Evolutionary conservation across 2,113 vertebrate species (phyloP), one percentile per base, ranked within the genome.

Genomic region (Xyrauchen texanus): DNA sequence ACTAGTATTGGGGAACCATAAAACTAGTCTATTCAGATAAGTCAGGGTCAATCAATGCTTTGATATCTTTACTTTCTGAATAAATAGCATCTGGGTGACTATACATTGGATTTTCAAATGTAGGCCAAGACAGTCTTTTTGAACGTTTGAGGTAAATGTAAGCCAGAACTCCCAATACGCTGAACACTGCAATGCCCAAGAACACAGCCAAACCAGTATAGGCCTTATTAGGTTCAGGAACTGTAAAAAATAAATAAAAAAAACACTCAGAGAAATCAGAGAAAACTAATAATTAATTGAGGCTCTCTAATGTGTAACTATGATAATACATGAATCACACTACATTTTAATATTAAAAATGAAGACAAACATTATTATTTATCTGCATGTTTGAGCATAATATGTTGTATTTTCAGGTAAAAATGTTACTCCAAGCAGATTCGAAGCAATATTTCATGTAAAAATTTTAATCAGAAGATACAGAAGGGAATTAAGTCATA

Each of bases 101-200:
- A 88, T 95, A 95, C 46, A 94, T 86, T 34, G 92, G 92, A 85
- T 95, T 96, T 76, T 94, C 94, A 87, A 95, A 94, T 34, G 21
- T 90, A 6, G 83, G 81, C 21, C 87, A 85, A 46, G 9, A 44
- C 6, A 4, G 16, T 3, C 12, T 6, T 71, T 81, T 85, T 64
- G 77, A 89, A 67, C 88, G 90, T 81, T 87, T 93, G 78, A 58
- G n/a, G 55, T 92, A 92, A 75, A 95, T 88, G 72, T 91, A 88
- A 68, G 91, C 95, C 0, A 88, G 88, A 4, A 86, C 86, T 8
- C 93, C 78, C 47, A 90, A 81, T 9, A 82, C 84, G 51, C 85
- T 88, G 0, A 34, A 12, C 0, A 93, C 15, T 47, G 90, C 79
- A 13, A 95, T 65, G 46, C 93, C 53, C 4, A 91, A 47, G 78